Evolutionary conservation across 2,888 invertebrate species (phyloP).

Genomic region (Vesta saturnalis): DNA sequence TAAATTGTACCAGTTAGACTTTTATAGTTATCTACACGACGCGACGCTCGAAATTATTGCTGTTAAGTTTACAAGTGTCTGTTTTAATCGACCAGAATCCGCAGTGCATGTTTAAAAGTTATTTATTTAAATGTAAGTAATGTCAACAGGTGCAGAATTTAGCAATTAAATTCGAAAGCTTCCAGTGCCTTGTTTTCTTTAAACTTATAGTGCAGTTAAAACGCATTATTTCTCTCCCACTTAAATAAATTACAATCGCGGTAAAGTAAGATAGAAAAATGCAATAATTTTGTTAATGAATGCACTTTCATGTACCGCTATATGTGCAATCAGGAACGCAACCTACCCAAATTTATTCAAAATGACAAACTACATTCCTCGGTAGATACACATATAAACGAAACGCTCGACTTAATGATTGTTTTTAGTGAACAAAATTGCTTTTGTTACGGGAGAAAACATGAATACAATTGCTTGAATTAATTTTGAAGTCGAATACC

Average conservation of each 20-base stretch:
- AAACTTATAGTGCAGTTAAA: not conserved
- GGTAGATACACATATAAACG: constrained; percentile 16
- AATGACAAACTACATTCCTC: constrained; percentile 25
- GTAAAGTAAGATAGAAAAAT: constrained; percentile 17
- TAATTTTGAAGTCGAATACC: not conserved
- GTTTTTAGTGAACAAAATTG: constrained; percentile 17
- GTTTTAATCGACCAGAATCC: not conserved
- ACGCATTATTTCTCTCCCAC: too few relatives aligned
- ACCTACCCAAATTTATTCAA: constrained; percentile 33
- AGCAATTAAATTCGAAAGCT: not conserved
- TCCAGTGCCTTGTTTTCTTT: not conserved
- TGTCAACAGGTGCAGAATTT: constrained; percentile 11
- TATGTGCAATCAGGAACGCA: constrained; percentile 31
- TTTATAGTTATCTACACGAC: not conserved
- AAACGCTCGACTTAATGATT: constrained; percentile 17
- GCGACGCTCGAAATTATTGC: too few relatives aligned
- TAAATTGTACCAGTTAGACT: too few relatives aligned
- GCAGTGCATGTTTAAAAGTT: not conserved
- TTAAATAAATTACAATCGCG: not conserved
- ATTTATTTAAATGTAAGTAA: not conserved
- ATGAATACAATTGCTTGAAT: constrained; percentile 8
- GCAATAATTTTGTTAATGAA: constrained; percentile 29
- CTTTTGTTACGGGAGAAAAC: constrained; percentile 16
- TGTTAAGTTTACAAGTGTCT: not conserved
- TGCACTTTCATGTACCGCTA: constrained; percentile 31